Conservation (phyloP, 37 sponge, comb jelly and placozoan genomes). For the Ianthella basta region DNA sequence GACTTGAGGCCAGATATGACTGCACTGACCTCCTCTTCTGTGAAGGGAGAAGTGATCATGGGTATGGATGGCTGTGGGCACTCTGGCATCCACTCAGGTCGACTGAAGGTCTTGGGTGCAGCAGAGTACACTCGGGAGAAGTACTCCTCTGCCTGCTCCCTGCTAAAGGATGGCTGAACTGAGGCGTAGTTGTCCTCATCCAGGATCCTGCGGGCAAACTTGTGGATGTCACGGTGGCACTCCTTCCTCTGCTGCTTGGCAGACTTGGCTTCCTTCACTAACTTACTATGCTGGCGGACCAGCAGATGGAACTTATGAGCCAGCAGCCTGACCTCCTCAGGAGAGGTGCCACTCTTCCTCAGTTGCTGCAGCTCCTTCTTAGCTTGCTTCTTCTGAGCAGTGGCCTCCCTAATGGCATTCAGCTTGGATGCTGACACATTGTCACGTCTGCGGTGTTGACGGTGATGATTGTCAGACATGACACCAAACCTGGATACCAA, state of each 20-base stretch:
- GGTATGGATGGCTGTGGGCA: neutral
- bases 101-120: neutral
- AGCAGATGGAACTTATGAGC: constrained; percentile 12
- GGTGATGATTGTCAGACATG: constrained; percentile 1
- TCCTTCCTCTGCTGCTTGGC: constrained; percentile 19
- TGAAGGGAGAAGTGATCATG: neutral
- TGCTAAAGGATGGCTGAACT: neutral
- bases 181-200: neutral
- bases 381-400: neutral
- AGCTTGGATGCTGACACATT: neutral
- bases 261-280: constrained; percentile 15
- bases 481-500: neutral
- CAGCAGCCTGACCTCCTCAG: constrained; percentile 23
- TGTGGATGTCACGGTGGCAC: constrained; percentile 21
- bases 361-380: neutral
- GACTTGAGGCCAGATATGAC: too few species aligned
- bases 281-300: constrained; percentile 20
- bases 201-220: constrained; percentile 21
- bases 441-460: constrained; percentile 3
- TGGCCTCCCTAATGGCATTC: neutral
- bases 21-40: neutral
- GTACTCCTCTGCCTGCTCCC: neutral
- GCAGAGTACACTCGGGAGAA: constrained; percentile 6
- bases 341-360: constrained; percentile 5
- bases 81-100: neutral